Conservation (phyloP, 2,888 invertebrate genomes). For the Callosobruchus maculatus region DNA sequence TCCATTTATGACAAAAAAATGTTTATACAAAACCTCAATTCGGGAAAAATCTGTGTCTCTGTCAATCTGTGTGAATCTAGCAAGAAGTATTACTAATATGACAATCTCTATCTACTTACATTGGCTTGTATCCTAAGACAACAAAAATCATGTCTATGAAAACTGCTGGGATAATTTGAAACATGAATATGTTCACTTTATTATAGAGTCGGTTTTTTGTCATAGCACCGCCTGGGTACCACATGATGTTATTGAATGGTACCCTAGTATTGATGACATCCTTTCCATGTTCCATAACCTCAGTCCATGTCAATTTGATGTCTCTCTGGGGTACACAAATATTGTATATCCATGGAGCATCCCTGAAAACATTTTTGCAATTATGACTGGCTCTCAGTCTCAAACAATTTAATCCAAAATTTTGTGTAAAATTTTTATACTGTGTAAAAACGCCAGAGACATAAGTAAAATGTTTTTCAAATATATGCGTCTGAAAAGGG, state of each 20-base stretch:
- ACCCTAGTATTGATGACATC: constrained; percentile 71
- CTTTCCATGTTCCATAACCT: constrained; percentile 76
- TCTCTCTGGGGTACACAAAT: constrained; percentile 25
- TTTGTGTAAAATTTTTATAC: too few species aligned
- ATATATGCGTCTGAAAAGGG: too few species aligned
- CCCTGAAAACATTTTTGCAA: constrained; percentile 19
- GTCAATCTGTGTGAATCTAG: too few species aligned
- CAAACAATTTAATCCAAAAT: too few species aligned
- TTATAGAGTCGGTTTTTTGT: constrained; percentile 74
- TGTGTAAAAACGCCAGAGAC: too few species aligned
- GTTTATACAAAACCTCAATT: too few species aligned
- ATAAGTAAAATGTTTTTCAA: too few species aligned
- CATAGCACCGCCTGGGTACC: constrained; percentile 84
- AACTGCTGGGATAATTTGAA: constrained; percentile 89
- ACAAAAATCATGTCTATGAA: constrained; percentile 75
- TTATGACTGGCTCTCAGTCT: too few species aligned
- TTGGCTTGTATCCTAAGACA: constrained; percentile 79
- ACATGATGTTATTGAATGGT: constrained; percentile 79
- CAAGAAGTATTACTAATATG: too few species aligned
- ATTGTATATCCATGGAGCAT: constrained; percentile 24
- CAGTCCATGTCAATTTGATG: constrained; percentile 72
- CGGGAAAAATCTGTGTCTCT: too few species aligned
- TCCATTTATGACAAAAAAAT: too few species aligned
- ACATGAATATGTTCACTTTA: constrained; percentile 76
- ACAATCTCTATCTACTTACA: constrained; percentile 57